Conservation (phyloP, 2,113 vertebrate genomes). For the Hystrix brachyura region DNA sequence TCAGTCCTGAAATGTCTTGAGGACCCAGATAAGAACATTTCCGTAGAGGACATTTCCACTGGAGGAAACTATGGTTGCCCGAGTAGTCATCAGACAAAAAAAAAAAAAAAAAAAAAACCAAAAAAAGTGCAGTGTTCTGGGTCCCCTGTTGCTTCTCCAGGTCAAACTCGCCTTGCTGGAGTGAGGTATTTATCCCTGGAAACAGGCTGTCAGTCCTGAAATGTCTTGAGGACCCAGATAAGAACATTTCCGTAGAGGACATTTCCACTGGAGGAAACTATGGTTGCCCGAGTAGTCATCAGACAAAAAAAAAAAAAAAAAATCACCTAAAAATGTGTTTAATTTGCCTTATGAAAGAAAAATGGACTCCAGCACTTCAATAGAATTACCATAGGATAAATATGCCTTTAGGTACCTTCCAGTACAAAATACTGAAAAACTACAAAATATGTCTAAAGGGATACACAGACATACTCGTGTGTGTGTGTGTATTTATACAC, state of each 20-base stretch:
- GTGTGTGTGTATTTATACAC: background rate
- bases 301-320: constrained; percentile 6
- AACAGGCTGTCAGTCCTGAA: constrained; percentile 34
- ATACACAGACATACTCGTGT: background rate
- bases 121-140: background rate
- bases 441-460: background rate
- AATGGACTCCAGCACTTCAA: background rate
- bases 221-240: constrained; percentile 39
- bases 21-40: constrained; percentile 22
- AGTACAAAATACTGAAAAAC: background rate
- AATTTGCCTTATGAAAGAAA: constrained; percentile 50
- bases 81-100: background rate
- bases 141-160: constrained; percentile 68
- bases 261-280: background rate
- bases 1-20: constrained; percentile 43
- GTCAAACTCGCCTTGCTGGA: constrained; percentile 35
- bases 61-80: background rate
- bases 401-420: background rate
- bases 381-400: constrained; percentile 8
- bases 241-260: background rate
- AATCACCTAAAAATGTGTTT: constrained; percentile 32
- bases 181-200: constrained; percentile 46
- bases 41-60: background rate
- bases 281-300: background rate
- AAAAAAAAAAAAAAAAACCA: background rate